Conservation (phyloP, 2,888 invertebrate species). For the Pollenia amentaria region DNA sequence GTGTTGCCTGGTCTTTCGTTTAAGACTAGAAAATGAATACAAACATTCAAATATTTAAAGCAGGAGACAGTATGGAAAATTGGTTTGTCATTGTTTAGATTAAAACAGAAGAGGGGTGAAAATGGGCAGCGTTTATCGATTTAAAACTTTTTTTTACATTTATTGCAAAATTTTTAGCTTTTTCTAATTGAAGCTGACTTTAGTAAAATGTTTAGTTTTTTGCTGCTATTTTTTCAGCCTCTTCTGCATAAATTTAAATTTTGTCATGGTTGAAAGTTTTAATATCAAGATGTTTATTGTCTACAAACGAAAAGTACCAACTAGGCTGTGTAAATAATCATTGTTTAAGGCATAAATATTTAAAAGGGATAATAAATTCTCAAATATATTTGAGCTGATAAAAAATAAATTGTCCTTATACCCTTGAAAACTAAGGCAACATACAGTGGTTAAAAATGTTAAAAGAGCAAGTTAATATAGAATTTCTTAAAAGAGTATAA, state of each 20-base stretch:
- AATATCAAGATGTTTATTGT: conserved; percentile 29
- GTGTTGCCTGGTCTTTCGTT: conserved; percentile 24
- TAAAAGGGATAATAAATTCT: conserved; percentile 60
- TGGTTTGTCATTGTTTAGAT: background rate
- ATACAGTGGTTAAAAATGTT: background rate
- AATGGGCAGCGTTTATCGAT: background rate
- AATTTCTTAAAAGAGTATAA: too few species aligned
- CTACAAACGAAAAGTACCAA: conserved; percentile 14
- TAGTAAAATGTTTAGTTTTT: too few species aligned
- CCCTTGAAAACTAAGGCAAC: conserved; percentile 12
- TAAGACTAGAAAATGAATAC: conserved; percentile 10
- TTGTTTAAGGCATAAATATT: conserved; percentile 56
- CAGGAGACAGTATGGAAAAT: background rate
- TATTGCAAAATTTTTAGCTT: background rate
- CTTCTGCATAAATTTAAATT: background rate
- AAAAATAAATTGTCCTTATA: conserved; percentile 51
- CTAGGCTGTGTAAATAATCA: conserved; percentile 55
- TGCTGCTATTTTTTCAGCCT: too few species aligned
- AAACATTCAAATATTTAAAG: background rate
- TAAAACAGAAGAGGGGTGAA: background rate
- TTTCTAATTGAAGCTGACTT: too few species aligned
- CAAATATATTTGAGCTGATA: conserved; percentile 53
- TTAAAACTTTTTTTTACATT: too few species aligned
- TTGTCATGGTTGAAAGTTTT: conserved; percentile 13
- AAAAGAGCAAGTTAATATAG: too few species aligned